Evolutionary conservation across 2,888 invertebrate genomes (phyloP), one percentile per base, ranked within the genome.

Genomic region (Shargacucullia verbasci): DNA sequence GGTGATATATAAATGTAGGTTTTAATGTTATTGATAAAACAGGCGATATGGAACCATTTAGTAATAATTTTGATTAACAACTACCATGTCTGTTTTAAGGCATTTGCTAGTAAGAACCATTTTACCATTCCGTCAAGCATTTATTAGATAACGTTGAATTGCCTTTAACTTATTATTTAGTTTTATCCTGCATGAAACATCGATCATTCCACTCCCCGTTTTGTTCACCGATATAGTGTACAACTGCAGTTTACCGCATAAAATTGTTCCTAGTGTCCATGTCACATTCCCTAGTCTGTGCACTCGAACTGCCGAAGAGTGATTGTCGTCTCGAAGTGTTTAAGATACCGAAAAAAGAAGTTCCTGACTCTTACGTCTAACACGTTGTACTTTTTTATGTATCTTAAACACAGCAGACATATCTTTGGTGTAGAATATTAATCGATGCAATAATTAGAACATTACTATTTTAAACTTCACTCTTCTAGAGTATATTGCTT

Each of bases 281-380:
- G 78, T 83, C 90, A 91, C 86, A 85, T 86, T 87, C 90, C 83
- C 69, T 92, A 91, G 91, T 88, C 82, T 84, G 68, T 86, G 90
- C 92, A 93, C 92, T 90, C 88, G 73, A 87, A 85, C 87, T 90
- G 92, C 93, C 92, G 92, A 90, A 87, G 93, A 92, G 93, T 92
- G 92, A 91, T 89, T 61, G 83, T 89, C 85, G 88, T 88, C 87
- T 86, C 85, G 71, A 78, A 77, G 79, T 81, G 76, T 78, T 80
- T 76, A 77, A 80, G 75, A 71, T 78, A 78, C 80, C 73, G 61
- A 71, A 71, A 81, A 70, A 68, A 71, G 70, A 54, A 61, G 56
- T 41, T 40, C 45, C 12, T 54, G 11, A 29, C 39, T 15, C 15
- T n/a, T 14, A 29, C 47, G 39, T 40, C 44, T 55, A 14, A 25